Percentiles rank a stretch among this genome's conserved stretches.
These are phyloP conservation scores for Platycheirus rosarum DNA, from an alignment of 2,888 invertebrate species.

Conservation along the genomic window DNA sequence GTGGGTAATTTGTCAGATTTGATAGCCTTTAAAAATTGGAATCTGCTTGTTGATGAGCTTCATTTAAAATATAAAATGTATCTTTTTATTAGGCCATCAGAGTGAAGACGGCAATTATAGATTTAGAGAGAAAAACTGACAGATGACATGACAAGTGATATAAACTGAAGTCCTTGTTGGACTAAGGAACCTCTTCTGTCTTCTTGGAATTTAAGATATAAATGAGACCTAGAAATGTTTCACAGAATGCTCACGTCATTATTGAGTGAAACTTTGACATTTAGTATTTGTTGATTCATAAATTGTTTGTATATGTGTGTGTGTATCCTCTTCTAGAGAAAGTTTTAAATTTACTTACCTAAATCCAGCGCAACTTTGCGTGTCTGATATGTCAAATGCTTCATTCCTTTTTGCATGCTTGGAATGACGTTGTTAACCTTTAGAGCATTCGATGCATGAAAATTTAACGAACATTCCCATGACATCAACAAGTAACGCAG, in stretches of 20 bases:
- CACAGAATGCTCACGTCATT: no score
- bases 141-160: neutral
- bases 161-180: no score
- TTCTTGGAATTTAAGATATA: no score
- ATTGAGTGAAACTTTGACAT: no score
- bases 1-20: constrained; percentile 41
- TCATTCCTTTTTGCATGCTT: constrained; percentile 11
- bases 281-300: no score
- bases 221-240: no score
- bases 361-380: constrained; percentile 21
- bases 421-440: constrained; percentile 42
- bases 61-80: constrained; percentile 19
- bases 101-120: neutral
- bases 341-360: no score
- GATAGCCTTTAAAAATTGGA: constrained; percentile 19
- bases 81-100: constrained; percentile 10
- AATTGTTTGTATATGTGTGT: no score
- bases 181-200: no score
- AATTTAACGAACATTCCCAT: constrained; percentile 70
- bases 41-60: constrained; percentile 45
- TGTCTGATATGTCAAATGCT: constrained; percentile 54
- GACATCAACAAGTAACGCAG: no score
- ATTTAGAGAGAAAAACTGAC: neutral
- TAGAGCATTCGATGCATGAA: constrained; percentile 59
- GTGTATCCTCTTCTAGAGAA: neutral